phyloP scores from a whole-genome alignment of 53 echinoderm and acorn worm species.

The Zoroaster sp. region DNA sequence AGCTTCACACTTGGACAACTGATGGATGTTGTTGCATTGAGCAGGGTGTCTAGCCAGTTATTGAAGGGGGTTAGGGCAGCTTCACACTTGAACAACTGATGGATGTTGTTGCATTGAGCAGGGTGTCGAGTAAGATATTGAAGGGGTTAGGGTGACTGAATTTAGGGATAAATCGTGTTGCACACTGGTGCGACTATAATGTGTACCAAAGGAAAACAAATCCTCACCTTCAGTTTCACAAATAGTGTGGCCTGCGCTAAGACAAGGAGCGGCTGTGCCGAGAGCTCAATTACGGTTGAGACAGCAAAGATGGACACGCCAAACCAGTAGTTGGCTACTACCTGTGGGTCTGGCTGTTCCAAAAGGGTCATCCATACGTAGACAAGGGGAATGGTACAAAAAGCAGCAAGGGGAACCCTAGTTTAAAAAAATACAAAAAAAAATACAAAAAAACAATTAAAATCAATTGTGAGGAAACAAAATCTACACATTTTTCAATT shows the following conservation, averaged over 20 bases:
- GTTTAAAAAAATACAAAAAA: background rate
- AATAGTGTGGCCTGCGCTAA: slow-evolving; percentile 92
- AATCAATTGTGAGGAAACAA: background rate
- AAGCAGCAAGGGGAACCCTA: slow-evolving; percentile 82
- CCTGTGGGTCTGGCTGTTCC: slow-evolving; percentile 75
- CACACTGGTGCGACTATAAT: background rate
- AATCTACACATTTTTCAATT: too few species aligned
- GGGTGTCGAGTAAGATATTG: too few species aligned
- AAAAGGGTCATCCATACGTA: slow-evolving; percentile 82
- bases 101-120: too few species aligned
- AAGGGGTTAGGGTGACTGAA: too few species aligned
- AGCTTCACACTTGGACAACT: too few species aligned
- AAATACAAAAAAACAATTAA: background rate
- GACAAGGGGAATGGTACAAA: slow-evolving; percentile 65
- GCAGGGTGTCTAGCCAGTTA: too few species aligned
- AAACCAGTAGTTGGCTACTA: slow-evolving; percentile 79
- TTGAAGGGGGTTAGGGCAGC: too few species aligned
- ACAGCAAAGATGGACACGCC: slow-evolving; percentile 75
- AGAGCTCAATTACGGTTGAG: slow-evolving; percentile 79
- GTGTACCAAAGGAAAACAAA: background rate
- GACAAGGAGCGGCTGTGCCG: slow-evolving; percentile 94
- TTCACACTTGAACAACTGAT: too few species aligned
- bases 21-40: too few species aligned
- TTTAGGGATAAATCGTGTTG: too few species aligned
- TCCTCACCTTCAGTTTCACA: slow-evolving; percentile 81